These are phyloP conservation scores for Salvelinus alpinus DNA, from an alignment of 2,113 vertebrate species.

Conservation along the genomic window DNA sequence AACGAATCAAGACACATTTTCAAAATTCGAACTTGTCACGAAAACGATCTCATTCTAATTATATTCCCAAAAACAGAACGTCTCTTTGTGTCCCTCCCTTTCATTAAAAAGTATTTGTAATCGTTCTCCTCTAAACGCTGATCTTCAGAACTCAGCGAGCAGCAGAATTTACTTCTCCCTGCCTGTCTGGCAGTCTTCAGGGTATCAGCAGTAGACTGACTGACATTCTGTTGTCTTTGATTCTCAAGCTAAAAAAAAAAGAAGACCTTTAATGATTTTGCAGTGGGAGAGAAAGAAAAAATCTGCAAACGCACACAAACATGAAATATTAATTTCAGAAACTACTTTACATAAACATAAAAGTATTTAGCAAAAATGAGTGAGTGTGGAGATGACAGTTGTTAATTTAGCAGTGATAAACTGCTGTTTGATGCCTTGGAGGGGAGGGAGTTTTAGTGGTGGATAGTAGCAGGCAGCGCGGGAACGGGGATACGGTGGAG, in stretches of 20 bases:
- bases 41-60: constrained; percentile 32
- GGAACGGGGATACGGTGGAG: constrained; percentile 56
- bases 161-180: constrained; percentile 57
- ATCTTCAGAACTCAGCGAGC: constrained; percentile 44
- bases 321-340: constrained; percentile 78
- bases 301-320: constrained; percentile 63
- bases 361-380: constrained; percentile 71
- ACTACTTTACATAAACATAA: constrained; percentile 76
- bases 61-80: constrained; percentile 28
- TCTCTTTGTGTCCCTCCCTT: constrained; percentile 51
- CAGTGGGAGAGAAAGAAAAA: constrained; percentile 24
- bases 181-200: constrained; percentile 64
- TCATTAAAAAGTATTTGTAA: constrained; percentile 67
- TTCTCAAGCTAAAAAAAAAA: constrained; percentile 43
- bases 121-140: constrained; percentile 46
- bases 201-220: constrained; percentile 57
- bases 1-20: no score
- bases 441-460: constrained; percentile 44
- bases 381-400: constrained; percentile 74
- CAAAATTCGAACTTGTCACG: constrained; percentile 27
- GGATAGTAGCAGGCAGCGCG: constrained; percentile 36
- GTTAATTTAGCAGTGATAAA: constrained; percentile 76
- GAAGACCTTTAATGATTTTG: constrained; percentile 70
- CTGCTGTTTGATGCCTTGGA: constrained; percentile 72
- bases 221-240: constrained; percentile 74